Conservation (phyloP, 2,888 invertebrate genomes). For the Hirtodrosophila alboralis region DNA sequence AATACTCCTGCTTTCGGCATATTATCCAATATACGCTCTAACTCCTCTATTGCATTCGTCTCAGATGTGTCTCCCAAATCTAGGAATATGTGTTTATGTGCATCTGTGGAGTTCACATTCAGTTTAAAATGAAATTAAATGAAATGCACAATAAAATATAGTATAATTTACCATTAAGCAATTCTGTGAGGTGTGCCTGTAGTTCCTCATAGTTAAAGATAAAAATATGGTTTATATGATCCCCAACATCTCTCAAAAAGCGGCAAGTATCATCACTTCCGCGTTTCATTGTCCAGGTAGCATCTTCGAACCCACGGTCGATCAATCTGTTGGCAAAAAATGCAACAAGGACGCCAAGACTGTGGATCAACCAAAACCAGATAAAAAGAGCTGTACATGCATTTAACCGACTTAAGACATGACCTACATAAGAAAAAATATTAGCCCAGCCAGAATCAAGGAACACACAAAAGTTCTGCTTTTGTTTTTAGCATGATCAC, state of each 20-base stretch:
- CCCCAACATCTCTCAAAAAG: constrained; percentile 89
- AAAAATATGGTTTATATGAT: constrained; percentile 89
- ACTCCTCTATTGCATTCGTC: constrained; percentile 90
- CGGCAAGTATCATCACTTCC: constrained; percentile 88
- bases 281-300: constrained; percentile 39
- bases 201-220: constrained; percentile 90
- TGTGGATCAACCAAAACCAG: constrained; percentile 75
- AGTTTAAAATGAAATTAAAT: too few relatives aligned
- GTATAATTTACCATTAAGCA: constrained; percentile 87
- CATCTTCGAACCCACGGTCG: constrained; percentile 87
- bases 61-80: constrained; percentile 90
- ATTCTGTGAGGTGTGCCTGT: constrained; percentile 86
- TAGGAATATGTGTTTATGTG: constrained; percentile 87
- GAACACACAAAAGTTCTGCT: constrained; percentile 83
- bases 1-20: constrained; percentile 84
- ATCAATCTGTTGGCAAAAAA: constrained; percentile 94
- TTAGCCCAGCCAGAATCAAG: constrained; percentile 89
- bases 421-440: constrained; percentile 90
- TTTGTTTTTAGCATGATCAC: constrained; percentile 92
- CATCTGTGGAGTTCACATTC: constrained; percentile 60
- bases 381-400: too few relatives aligned
- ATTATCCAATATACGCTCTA: constrained; percentile 89
- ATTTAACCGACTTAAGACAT: background rate
- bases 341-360: constrained; percentile 95
- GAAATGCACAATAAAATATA: background rate